Evolutionary conservation across 1,140 invertebrate genomes (phyloP).

Genomic region (Caenorhabditis briggsae): DNA sequence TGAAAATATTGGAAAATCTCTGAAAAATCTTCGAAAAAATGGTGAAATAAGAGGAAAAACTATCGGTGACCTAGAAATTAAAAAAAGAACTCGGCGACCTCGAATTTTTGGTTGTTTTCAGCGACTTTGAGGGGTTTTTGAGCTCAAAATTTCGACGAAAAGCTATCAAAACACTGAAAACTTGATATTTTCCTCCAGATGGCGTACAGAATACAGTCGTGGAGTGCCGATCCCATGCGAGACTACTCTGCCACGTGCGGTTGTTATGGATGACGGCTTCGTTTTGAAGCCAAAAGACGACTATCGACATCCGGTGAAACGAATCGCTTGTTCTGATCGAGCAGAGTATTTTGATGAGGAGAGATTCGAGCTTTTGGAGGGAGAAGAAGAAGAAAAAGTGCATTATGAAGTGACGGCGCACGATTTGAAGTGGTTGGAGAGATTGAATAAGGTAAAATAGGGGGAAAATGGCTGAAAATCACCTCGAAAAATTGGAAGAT

Average conservation of each 20-base stretch:
- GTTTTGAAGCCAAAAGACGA: neutral
- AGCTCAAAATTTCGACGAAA: too few species aligned
- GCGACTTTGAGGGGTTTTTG: too few species aligned
- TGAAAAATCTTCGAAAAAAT: neutral
- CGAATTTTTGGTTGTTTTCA: too few species aligned
- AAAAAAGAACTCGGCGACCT: too few species aligned
- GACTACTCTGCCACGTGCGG: neutral
- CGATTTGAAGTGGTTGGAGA: neutral
- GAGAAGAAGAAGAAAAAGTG: too few species aligned
- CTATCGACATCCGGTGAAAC: neutral
- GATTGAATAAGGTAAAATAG: neutral
- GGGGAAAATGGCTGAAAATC: too few species aligned
- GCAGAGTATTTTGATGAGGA: neutral
- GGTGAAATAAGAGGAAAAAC: neutral
- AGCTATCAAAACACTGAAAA: neutral
- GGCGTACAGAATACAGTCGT: neutral
- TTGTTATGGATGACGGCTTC: slow-evolving; percentile 7
- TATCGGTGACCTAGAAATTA: too few species aligned
- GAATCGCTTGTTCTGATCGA: neutral
- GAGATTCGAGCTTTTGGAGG: neutral
- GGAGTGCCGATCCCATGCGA: slow-evolving; percentile 3
- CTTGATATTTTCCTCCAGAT: neutral
- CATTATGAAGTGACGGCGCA: slow-evolving; percentile 15
- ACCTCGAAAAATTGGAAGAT: too few species aligned
- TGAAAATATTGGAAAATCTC: neutral